Percentiles rank a stretch among this genome's conserved stretches.
Conservation (phyloP, 2,888 invertebrate species). For the Vandiemenella viatica region DNA sequence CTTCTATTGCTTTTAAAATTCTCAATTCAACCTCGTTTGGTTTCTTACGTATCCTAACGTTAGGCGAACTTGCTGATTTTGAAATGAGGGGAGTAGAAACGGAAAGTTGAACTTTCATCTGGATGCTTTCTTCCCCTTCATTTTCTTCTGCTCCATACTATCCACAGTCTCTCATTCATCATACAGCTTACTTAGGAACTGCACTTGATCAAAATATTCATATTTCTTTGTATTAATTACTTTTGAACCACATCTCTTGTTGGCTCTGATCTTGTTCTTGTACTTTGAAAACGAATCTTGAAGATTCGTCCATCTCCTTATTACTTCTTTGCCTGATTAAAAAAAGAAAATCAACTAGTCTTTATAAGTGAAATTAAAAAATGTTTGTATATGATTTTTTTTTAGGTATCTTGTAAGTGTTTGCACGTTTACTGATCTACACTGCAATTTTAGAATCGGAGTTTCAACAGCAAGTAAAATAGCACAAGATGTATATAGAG, state of each 20-base stretch:
- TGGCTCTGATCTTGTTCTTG: background rate
- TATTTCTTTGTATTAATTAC: background rate
- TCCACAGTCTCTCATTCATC: background rate
- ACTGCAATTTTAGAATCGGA: background rate
- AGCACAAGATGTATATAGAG: slow-evolving; percentile 16
- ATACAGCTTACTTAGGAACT: background rate
- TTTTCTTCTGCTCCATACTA: background rate
- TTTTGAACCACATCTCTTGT: background rate
- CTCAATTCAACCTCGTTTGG: background rate
- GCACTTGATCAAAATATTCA: background rate
- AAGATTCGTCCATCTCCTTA: background rate
- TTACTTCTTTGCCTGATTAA: background rate
- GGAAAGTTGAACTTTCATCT: background rate
- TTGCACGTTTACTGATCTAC: background rate
- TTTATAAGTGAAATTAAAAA: background rate
- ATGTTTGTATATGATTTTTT: background rate
- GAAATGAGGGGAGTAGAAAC: background rate
- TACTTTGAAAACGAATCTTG: background rate
- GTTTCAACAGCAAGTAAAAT: background rate
- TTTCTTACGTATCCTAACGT: background rate
- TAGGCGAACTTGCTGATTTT: background rate
- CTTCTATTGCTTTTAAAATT: background rate
- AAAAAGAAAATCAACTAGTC: background rate
- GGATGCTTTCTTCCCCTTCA: background rate
- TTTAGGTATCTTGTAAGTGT: background rate